Base-by-base conservation (phyloP, 2,113 vertebrate genomes). In the Todiramphus chloris region DNA sequence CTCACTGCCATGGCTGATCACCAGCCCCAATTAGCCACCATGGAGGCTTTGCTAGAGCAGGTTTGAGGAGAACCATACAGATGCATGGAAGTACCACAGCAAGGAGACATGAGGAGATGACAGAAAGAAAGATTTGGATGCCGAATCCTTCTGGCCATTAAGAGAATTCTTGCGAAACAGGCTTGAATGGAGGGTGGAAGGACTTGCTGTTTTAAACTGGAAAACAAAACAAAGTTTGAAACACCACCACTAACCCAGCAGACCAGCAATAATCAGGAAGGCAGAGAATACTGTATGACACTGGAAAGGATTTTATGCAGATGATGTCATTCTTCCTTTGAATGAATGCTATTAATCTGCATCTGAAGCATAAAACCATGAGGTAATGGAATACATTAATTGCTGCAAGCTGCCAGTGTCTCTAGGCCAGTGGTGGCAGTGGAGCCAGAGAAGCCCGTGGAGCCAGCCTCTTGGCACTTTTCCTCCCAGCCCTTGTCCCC, bases 241-340 rank as follows among this genome's bases (percentile, higher is more conserved):
- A 62, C 48, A 53, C 41, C 37, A 25, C 78, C 44, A 6, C 53
- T 79, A 75, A 90, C 35, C 79, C 86, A 75, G 64, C 60, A 80
- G 90, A 93, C 76, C 66, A 93, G 83, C 72, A 87, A 84, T 95
- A 92, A 95, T 93, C 83, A 92, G 82, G 94, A 83, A 95, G 58
- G 48, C 63, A 68, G 67, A 89, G 83, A 81, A 83, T 72, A 64
- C 56, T 81, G 60, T 78, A 84, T 92, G 80, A 94, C 88, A 93
- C 48, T 89, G 76, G 86, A 63, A 94, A 90, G 76, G 90, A 95
- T 93, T 96, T 95, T 84, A 75, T 87, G 90, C 69, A 72, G 88
- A 90, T 95, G 90, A 97, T 96, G 86, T 96, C 69, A 97, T 72
- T 94, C 89, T 90, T 60, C 48, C 83, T 96, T 92, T 92, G 90